Evolutionary conservation across 2,888 invertebrate species (phyloP).

Genomic region (Apodemia duryi): DNA sequence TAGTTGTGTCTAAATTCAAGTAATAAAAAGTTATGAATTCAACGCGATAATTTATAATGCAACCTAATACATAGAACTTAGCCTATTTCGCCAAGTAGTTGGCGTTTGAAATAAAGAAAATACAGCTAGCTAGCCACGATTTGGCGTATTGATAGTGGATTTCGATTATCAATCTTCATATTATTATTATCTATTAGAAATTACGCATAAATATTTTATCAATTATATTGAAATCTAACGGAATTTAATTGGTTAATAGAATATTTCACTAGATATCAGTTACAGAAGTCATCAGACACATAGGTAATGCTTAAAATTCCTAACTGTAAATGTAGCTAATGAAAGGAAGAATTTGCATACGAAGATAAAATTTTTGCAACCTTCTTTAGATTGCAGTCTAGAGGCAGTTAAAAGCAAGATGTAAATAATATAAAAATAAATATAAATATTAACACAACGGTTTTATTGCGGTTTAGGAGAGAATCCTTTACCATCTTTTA

Average conservation of each 20-base stretch:
- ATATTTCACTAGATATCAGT: neutral
- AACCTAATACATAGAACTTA: neutral
- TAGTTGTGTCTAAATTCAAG: neutral
- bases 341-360: slow-evolving; percentile 1
- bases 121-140: too few species aligned
- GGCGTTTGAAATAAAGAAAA: neutral
- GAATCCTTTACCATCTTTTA: too few species aligned
- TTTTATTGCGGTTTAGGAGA: too few species aligned
- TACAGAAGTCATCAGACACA: neutral
- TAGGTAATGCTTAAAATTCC: neutral
- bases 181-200: too few species aligned
- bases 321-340: slow-evolving; percentile 2
- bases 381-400: neutral
- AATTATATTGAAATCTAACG: too few species aligned
- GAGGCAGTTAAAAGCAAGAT: neutral
- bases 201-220: too few species aligned
- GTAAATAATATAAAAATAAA: neutral
- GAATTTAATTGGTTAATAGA: too few species aligned
- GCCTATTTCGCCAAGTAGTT: neutral
- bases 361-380: neutral
- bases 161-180: neutral
- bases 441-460: too few species aligned
- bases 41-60: neutral
- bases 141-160: neutral
- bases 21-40: neutral